These are phyloP conservation scores for Clanis bilineata DNA, from an alignment of 2,888 invertebrate genomes.

Conservation along the genomic window DNA sequence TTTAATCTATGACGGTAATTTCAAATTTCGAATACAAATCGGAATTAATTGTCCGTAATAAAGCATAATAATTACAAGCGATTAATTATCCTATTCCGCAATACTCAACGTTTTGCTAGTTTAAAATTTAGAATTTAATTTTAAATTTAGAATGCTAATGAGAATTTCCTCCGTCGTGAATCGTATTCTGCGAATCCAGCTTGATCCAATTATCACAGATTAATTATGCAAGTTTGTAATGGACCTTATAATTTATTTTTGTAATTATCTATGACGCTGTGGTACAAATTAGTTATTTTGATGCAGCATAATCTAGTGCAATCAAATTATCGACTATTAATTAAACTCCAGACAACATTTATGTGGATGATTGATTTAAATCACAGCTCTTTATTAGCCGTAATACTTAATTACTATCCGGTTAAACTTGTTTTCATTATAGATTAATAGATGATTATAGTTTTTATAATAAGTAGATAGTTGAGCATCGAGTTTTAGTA, in stretches of 20 bases:
- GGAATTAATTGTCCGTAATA: background rate
- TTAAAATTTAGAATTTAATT: background rate
- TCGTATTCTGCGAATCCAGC: background rate
- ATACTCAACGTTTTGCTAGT: background rate
- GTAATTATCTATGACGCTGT: background rate
- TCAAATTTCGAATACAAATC: conserved; percentile 3
- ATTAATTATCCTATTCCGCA: conserved; percentile 1
- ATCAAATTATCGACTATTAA: background rate
- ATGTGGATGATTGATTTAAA: background rate
- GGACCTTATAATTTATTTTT: background rate
- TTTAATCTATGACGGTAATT: background rate
- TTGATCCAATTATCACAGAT: background rate
- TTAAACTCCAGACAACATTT: background rate
- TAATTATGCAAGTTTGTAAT: background rate
- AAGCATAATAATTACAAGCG: background rate
- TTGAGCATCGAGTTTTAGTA: too few relatives aligned
- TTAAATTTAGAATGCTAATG: conserved; percentile 5
- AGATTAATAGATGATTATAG: background rate
- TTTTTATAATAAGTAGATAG: too few relatives aligned
- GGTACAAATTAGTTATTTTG: background rate
- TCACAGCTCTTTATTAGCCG: background rate
- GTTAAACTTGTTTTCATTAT: background rate
- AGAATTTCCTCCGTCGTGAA: background rate
- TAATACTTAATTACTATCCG: background rate
- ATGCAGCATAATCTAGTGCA: background rate